These are phyloP conservation scores for Sialis lutaria DNA, from an alignment of 2,888 invertebrate genomes.

Conservation along the genomic window DNA sequence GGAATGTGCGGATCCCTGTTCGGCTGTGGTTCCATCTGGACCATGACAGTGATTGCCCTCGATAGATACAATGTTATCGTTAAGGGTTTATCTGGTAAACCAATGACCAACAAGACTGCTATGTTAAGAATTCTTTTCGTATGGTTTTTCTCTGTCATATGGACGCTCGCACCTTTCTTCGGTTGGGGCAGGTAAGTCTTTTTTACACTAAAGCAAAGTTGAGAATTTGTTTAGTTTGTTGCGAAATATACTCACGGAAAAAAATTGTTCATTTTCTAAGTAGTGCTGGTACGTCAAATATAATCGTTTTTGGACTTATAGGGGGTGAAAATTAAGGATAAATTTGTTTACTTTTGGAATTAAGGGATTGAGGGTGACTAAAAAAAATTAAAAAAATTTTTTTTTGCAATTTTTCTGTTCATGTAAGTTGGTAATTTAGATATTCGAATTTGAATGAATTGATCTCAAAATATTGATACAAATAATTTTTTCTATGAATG, in stretches of 20 bases:
- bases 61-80: slow-evolving; percentile 92
- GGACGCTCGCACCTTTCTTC: slow-evolving; percentile 72
- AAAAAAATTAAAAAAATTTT: too few species aligned
- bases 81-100: slow-evolving; percentile 71
- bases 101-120: slow-evolving; percentile 66
- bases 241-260: slow-evolving; percentile 1
- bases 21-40: slow-evolving; percentile 84
- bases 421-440: too few species aligned
- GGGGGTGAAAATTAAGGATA: too few species aligned
- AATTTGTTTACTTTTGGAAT: too few species aligned
- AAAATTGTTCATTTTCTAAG: too few species aligned
- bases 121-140: slow-evolving; percentile 59
- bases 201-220: neutral
- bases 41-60: slow-evolving; percentile 81
- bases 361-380: too few species aligned
- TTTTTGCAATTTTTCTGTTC: too few species aligned
- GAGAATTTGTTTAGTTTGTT: neutral
- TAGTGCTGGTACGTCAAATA: too few species aligned
- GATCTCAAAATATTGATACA: too few species aligned
- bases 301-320: too few species aligned
- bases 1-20: slow-evolving; percentile 75
- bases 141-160: slow-evolving; percentile 58
- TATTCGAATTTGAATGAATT: too few species aligned
- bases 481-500: neutral
- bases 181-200: slow-evolving; percentile 60